Base-by-base conservation (phyloP, 2,797 vertebrate genomes). In the Oreonectes daqikongensis region DNA sequence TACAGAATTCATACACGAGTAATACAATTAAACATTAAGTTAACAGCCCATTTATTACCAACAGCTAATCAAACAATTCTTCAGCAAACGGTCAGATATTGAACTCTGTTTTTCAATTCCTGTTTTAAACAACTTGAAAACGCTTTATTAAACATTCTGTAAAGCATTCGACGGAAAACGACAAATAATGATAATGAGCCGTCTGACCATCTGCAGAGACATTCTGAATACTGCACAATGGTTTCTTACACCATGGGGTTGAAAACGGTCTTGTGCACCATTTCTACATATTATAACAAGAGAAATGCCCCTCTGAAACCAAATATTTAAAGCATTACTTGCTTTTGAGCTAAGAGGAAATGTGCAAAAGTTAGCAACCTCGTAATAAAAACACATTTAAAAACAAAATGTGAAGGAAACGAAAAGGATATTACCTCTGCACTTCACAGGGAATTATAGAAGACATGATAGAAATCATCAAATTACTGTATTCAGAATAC, bases 341-440 rank as follows among this genome's bases (percentile, higher is more conserved):
- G 64, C 68, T 80, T 83, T 80, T 77, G 79, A 76, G 67, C 68
- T 14, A 75, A 81, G 74, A 84, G 32, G 59, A 77, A 83, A 87
- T 92, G 92, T 94, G 91, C 93, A 93, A 90, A 91, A 84, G 86
- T 85, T 89, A 85, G 80, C 71, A 81, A 85, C 83, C 79, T 87
- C 84, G 79, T 81, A 86, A 81, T 77, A 18, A 85, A 88, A 89
- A 90, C 78, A 92, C 88, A 92, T 80, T 87, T 86, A 88, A 85
- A 85, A 88, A 88, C 88, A 88, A 84, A 87, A 89, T 88, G 82
- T 84, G 90, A 92, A 91, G 76, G 82, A 89, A 89, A 91, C 53
- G 63, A 72, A 72, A 80, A 53, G 32, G 70, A 55, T 46, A 78
- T 84, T 80, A 78, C 73, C 78, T 82, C 83, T 55, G 78, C 69